These are phyloP conservation scores for Sciurus vulgaris DNA, from an alignment of 2,797 vertebrate species.

Conservation along the genomic window DNA sequence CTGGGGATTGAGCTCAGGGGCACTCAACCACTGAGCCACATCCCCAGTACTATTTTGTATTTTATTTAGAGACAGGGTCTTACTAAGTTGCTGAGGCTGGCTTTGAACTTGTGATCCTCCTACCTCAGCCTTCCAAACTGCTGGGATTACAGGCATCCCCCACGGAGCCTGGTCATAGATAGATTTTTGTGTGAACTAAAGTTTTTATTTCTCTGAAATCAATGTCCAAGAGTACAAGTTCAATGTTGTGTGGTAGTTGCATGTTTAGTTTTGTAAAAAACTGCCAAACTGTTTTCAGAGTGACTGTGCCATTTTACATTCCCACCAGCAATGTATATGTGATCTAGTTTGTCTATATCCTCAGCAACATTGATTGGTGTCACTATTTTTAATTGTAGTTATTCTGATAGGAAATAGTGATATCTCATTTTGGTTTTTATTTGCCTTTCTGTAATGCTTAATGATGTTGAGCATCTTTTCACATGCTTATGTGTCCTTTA, in stretches of 20 bases:
- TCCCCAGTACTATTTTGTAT: too few relatives aligned
- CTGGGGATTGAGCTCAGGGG: too few relatives aligned
- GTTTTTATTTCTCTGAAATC: constrained; percentile 3
- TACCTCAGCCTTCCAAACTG: too few relatives aligned
- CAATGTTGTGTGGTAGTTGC: not conserved
- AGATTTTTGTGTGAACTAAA: not conserved
- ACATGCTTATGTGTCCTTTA: not conserved
- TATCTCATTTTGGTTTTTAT: not conserved
- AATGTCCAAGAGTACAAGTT: not conserved
- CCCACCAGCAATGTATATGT: not conserved
- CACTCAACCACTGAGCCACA: too few relatives aligned
- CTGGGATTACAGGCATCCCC: too few relatives aligned
- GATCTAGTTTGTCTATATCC: not conserved
- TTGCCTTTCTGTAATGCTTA: not conserved
- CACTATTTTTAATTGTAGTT: not conserved
- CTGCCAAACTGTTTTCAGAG: not conserved
- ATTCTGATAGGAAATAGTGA: not conserved
- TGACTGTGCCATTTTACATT: not conserved
- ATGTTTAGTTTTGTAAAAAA: not conserved
- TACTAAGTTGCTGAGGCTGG: too few relatives aligned
- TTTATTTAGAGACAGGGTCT: too few relatives aligned
- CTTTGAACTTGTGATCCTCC: too few relatives aligned
- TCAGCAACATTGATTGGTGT: not conserved
- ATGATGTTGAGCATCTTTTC: not conserved
- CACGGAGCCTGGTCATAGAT: not conserved